phyloP scores from a whole-genome alignment of 2,113 vertebrate species.

The Semicossyphus pulcher region DNA sequence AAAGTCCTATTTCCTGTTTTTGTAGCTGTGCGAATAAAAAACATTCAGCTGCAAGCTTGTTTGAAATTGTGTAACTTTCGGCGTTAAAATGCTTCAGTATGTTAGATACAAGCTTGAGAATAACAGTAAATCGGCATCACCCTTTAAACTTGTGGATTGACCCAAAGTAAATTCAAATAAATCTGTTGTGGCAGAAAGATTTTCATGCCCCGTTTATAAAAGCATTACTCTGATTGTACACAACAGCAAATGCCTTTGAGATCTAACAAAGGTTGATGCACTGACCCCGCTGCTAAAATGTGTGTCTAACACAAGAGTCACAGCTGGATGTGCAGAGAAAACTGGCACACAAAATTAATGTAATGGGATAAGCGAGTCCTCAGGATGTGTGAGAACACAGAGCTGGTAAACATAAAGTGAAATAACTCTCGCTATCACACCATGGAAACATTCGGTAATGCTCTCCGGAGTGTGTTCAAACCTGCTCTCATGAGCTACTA shows the following conservation, averaged over 20 bases:
- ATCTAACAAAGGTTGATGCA: neutral
- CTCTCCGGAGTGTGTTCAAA: slow-evolving; percentile 60
- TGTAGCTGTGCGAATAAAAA: neutral
- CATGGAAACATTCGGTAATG: slow-evolving; percentile 70
- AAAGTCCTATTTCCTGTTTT: neutral
- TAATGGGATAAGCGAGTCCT: slow-evolving; percentile 11
- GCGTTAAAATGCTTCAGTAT: too few relatives aligned
- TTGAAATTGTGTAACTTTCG: too few relatives aligned
- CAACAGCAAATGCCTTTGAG: neutral
- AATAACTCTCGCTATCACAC: slow-evolving; percentile 19
- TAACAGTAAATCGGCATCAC: neutral
- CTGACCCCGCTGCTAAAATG: slow-evolving; percentile 9
- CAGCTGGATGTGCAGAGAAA: slow-evolving; percentile 17
- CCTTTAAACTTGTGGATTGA: neutral
- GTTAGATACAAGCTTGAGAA: neutral
- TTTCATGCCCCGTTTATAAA: neutral
- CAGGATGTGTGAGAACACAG: slow-evolving; percentile 19
- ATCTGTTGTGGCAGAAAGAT: neutral
- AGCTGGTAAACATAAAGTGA: slow-evolving; percentile 37
- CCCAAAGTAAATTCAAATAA: neutral
- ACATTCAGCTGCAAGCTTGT: neutral
- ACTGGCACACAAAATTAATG: neutral
- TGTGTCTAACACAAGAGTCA: slow-evolving; percentile 3
- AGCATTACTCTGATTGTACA: neutral
- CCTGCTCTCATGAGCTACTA: slow-evolving; percentile 60